phyloP scores from a whole-genome alignment of 2,113 vertebrate genomes.

The Hydropotes inermis region DNA sequence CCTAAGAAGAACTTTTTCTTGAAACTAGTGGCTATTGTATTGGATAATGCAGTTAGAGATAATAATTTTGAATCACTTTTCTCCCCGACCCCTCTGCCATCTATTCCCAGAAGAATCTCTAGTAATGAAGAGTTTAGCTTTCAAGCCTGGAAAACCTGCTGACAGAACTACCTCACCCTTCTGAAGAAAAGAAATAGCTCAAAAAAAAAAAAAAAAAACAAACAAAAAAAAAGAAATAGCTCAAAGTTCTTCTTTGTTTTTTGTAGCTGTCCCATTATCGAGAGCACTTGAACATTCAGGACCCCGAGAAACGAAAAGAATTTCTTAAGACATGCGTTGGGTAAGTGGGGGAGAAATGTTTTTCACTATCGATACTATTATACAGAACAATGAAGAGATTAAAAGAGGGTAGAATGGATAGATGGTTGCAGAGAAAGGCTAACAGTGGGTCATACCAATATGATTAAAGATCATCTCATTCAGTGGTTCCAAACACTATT shows the following conservation, averaged over 20 bases:
- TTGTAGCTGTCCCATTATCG: constrained; percentile 92
- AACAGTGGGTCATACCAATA: not conserved
- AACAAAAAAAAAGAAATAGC: not conserved
- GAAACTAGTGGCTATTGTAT: not conserved
- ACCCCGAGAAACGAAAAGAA: constrained; percentile 90
- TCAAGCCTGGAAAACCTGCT: not conserved
- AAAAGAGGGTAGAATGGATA: not conserved
- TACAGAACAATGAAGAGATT: not conserved
- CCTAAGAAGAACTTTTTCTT: not conserved
- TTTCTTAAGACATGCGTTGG: constrained; percentile 93
- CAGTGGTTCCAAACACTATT: not conserved
- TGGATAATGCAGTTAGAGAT: not conserved
- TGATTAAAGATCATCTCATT: not conserved
- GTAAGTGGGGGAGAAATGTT: constrained; percentile 78
- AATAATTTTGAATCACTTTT: not conserved
- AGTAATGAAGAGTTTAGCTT: not conserved
- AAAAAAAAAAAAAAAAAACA: too few relatives aligned
- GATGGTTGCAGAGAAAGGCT: not conserved
- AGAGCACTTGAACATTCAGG: constrained; percentile 90
- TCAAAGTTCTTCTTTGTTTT: constrained; percentile 41
- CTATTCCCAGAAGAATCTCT: not conserved
- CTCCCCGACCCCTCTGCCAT: not conserved
- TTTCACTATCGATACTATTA: not conserved
- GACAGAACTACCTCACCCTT: not conserved
- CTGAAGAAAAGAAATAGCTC: not conserved